Evolutionary conservation across 2,888 invertebrate genomes (phyloP), one percentile per base, ranked within the genome.

Genomic region (Noctua fimbriata): DNA sequence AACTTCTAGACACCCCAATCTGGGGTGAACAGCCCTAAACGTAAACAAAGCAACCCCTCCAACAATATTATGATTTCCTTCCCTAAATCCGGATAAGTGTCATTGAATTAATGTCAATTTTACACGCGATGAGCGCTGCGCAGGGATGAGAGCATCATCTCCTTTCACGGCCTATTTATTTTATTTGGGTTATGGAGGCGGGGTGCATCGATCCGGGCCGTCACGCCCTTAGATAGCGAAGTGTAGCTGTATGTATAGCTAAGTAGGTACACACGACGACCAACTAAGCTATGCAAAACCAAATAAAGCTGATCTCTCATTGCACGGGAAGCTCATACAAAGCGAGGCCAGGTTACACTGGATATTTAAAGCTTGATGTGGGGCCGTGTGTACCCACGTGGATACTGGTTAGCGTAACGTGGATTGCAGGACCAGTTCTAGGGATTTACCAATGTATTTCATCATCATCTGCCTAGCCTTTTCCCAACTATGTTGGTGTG

Each of bases 171-270:
- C 85, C 81, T 72, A 82, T 78, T 82, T 76, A 73, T 69, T 69
- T 72, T 87, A 88, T 81, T 69, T 88, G 72, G 90, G 90, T 69
- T 83, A 88, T 28, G 74, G 58, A 76, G 79, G 72, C 63, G 55
- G 41, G 66, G 65, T 32, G 2, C 67, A 87, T 88, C 80, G 83
- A 85, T 76, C 81, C 67, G 41, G 24, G n/a, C 32, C 14, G 63
- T 24, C 79, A 77, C 79, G 41, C 79, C 82, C 79, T 78, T 72
- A 63, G 36, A 52, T 44, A 52, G 44, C 36, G 7, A 28, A 41
- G 47, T 67, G n/a, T 24, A 77, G 24, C 21, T 52, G 41, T 41
- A 41, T 41, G 41, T 41, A 21, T 18, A 63, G 28, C 16, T 60
- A 60, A 60, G 63, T 58, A n/a, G 21, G 52, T 52, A 52, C 7